Evolutionary conservation across 2,888 invertebrate genomes (phyloP), one percentile per base, ranked within the genome.

Genomic region (Clostera curtula): DNA sequence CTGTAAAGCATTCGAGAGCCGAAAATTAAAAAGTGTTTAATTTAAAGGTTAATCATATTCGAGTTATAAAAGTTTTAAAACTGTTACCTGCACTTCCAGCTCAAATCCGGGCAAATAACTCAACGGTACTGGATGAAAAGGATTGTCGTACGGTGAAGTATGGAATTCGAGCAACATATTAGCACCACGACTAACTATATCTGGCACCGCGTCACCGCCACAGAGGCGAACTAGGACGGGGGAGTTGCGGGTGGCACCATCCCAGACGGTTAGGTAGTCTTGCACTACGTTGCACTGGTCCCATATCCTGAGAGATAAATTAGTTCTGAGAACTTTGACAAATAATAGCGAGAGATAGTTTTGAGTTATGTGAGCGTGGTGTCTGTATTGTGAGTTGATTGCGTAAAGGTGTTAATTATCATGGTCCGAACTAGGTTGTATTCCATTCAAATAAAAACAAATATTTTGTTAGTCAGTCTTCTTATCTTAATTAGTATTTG

Each of bases 51-150:
- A n/a, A n/a, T n/a, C n/a, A n/a, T n/a, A n/a, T n/a, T n/a, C n/a
- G n/a, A n/a, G n/a, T n/a, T n/a, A n/a, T n/a, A n/a, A n/a, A n/a
- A n/a, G n/a, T n/a, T n/a, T n/a, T n/a, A n/a, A 37, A 34, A 37
- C 36, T 24, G 65, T 74, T 66, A 93, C 92, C 86, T 92, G 90
- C 32, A 93, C 90, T 79, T 93, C 91, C 24, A 93, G 84, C 62
- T 93, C 93, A 56, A 93, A 93, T 41, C 93, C 93, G 1, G 92
- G 92, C 34, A 93, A 74, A 65, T 92, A 91, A 44, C 91, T 91
- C 54, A 92, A 73, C 5, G 92, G 92, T 6, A 91, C 88, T 1
- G 91, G 92, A 71, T 92, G 92, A 67, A 91, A 93, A 1, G 92
- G 92, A 68, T 92, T 92, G 65, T 93, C 93, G 62, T 88, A 92